These are phyloP conservation scores for Chlamydotis undulata DNA, from an alignment of 2,113 vertebrate species.

Conservation along the genomic window DNA sequence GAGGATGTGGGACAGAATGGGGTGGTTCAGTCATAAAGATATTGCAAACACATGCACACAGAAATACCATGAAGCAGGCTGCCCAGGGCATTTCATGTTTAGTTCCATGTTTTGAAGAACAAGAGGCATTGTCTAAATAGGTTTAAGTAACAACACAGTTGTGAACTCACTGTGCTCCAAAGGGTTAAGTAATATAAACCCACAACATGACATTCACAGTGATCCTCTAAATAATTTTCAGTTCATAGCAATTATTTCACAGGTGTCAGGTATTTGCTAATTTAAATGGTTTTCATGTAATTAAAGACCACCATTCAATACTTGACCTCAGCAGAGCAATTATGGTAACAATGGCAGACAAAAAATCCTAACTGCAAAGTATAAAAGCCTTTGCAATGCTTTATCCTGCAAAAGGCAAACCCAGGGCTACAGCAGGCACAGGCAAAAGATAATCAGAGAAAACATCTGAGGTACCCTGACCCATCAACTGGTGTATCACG, in stretches of 20 bases:
- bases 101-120: neutral
- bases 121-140: neutral
- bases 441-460: neutral
- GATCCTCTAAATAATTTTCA: neutral
- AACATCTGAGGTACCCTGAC: accelerated
- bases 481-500: accelerated
- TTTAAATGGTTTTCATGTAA: neutral
- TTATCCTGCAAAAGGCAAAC: neutral
- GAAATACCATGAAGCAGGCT: neutral
- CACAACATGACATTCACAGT: neutral
- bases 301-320: neutral
- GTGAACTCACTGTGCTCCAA: neutral
- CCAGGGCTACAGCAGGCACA: neutral
- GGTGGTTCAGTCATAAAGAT: neutral
- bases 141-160: neutral
- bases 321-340: neutral
- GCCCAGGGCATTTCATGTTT: neutral
- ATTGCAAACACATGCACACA: accelerated
- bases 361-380: neutral
- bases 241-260: neutral
- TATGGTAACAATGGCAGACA: neutral
- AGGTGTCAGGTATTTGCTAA: neutral
- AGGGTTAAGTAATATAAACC: neutral
- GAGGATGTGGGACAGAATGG: neutral
- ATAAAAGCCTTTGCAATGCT: neutral